Conservation (phyloP, 2,888 invertebrate species). For the Crioceris asparagi region DNA sequence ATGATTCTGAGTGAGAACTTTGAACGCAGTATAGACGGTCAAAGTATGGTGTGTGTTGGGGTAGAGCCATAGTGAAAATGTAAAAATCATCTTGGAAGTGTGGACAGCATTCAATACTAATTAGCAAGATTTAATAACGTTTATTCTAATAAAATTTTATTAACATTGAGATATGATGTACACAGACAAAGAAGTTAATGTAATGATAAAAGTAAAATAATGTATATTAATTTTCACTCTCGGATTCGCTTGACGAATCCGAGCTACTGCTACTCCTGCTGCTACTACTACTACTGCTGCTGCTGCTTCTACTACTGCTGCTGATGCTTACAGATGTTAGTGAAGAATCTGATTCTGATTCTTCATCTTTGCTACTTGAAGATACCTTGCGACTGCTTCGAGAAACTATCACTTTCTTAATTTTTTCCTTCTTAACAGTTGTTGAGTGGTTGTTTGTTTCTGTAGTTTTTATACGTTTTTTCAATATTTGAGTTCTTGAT, state of each 20-base stretch:
- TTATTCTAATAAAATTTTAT: no score
- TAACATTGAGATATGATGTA: no score
- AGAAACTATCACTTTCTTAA: constrained; percentile 12
- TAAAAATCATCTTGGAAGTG: no score
- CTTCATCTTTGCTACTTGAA: no score
- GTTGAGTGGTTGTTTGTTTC: constrained; percentile 22
- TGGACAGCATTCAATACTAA: no score
- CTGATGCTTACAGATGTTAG: constrained; percentile 3
- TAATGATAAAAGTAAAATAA: neutral
- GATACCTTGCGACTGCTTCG: no score
- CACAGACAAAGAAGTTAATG: no score
- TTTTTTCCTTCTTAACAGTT: constrained; percentile 13
- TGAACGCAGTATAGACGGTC: no score
- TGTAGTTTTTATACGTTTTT: constrained; percentile 49
- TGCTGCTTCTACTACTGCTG: constrained; percentile 11
- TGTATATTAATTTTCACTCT: constrained; percentile 1
- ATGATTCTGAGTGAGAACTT: no score
- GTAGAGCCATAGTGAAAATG: no score
- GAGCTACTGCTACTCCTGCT: constrained; percentile 13
- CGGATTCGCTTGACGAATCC: constrained; percentile 13
- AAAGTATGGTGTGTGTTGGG: no score
- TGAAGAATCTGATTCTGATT: constrained; percentile 15
- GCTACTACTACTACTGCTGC: constrained; percentile 14
- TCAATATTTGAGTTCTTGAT: constrained; percentile 71
- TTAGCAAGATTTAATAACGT: no score